Percentiles rank a stretch among this genome's conserved stretches.
Conservation (phyloP, 1,140 invertebrate genomes). For the Drosophila arizonae region DNA sequence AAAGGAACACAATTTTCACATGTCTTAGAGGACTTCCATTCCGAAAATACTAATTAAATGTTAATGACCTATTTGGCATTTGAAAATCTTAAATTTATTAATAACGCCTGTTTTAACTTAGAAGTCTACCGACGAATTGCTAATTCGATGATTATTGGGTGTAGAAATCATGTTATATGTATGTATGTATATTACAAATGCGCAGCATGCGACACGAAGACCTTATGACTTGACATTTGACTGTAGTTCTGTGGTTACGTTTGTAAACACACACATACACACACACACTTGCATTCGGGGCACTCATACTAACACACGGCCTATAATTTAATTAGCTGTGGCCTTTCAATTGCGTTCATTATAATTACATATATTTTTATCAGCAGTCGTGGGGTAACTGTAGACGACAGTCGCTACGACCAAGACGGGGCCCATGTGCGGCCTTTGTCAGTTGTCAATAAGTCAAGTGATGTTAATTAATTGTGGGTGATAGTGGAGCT, state of each 20-base stretch:
- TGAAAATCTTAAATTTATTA: background rate
- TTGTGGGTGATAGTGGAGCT: conserved; percentile 58
- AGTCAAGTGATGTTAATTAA: conserved; percentile 81
- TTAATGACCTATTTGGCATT: background rate
- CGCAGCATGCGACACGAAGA: conserved; percentile 52
- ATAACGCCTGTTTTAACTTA: background rate
- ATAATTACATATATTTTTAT: conserved; percentile 78
- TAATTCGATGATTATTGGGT: conserved; percentile 2
- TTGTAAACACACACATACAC: background rate
- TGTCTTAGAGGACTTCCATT: conserved; percentile 2
- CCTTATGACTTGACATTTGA: conserved; percentile 62
- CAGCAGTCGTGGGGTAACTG: conserved; percentile 44
- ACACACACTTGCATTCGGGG: conserved; percentile 12
- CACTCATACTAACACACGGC: conserved; percentile 41
- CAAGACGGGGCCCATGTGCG: conserved; percentile 36
- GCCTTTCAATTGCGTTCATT: conserved; percentile 74
- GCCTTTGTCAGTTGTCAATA: conserved; percentile 62
- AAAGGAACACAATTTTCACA: background rate
- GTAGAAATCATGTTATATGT: background rate
- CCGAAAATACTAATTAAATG: conserved; percentile 9
- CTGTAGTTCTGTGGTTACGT: conserved; percentile 24
- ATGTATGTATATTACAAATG: conserved; percentile 53
- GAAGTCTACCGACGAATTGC: background rate
- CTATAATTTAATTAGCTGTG: conserved; percentile 76
- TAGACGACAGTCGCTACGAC: conserved; percentile 8